Base-by-base conservation (phyloP, 2,888 invertebrate species). In the Loripinus fragilis region DNA sequence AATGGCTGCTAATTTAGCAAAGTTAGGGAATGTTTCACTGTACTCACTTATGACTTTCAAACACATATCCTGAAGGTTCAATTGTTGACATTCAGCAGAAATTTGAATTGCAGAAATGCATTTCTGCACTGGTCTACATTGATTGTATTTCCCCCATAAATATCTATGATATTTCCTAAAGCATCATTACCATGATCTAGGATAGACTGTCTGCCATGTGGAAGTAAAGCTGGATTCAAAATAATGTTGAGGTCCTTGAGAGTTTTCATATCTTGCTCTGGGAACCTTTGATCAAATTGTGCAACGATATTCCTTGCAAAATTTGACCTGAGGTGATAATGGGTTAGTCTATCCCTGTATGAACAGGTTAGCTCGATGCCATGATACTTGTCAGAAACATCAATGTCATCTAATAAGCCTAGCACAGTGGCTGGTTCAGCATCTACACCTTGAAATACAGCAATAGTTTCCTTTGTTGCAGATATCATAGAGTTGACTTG, bases 61-160 rank as follows among this genome's bases (percentile, higher is more conserved):
- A 48, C 77, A 77, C 41, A 74, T 45, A 17, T 65, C 48, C 42
- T 68, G 38, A 1, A 77, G 52, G 17, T 15, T 42, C 48, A 60
- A 12, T 8, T 38, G 38, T 38, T 38, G 5, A 38, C 38, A 38
- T 74, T 80, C 25, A 77, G 3, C 3, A 80, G 55, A 73, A 70
- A 76, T 48, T 80, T 76, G 48, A 76, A 76, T 42, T 79, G 75
- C 10, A 75, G 23, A 50, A 65, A 60, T 45, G 45, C n/a, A 35
- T 52, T 28, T 33, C 42, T 71, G 67, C 71, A 42, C 15, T 55
- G 30, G 10, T 41, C 33, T 15, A 45, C 10, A 67, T 80, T 55
- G 25, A 71, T 38, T 38, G 33, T 20, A 71, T 35, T 42, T 65
- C n/a, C 17, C 25, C 48, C 15, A 30, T 48, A 74, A 25, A 74